These are phyloP conservation scores for Labeo catla DNA, from an alignment of 2,113 vertebrate species.

Conservation along the genomic window DNA sequence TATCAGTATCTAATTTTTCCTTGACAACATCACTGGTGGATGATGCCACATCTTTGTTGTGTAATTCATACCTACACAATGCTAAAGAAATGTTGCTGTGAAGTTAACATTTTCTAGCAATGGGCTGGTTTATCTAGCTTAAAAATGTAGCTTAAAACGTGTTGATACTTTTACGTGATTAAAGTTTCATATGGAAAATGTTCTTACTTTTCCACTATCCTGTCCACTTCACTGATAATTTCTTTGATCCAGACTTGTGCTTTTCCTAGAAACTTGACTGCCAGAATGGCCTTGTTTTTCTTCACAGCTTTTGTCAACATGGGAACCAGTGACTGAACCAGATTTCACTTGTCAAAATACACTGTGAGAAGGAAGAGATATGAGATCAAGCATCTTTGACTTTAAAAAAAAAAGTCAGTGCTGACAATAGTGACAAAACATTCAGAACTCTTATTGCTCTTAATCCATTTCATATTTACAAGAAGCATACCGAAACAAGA, in stretches of 20 bases:
- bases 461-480: too few relatives aligned
- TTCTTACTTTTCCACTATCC: slow-evolving; percentile 17
- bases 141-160: not conserved
- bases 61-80: not conserved
- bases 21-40: slow-evolving; percentile 30
- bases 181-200: not conserved
- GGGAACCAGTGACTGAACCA: slow-evolving; percentile 31
- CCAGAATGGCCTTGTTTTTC: not conserved
- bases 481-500: not conserved
- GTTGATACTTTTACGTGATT: not conserved
- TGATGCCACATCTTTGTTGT: not conserved
- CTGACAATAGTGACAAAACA: too few relatives aligned
- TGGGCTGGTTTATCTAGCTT: not conserved
- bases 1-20: slow-evolving; percentile 5
- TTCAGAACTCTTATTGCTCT: too few relatives aligned
- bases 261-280: not conserved
- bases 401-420: not conserved
- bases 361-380: not conserved
- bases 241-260: slow-evolving; percentile 29
- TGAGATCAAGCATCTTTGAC: too few relatives aligned
- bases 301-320: slow-evolving; percentile 16
- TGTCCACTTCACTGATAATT: slow-evolving; percentile 22
- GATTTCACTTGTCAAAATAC: slow-evolving; percentile 20
- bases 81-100: not conserved
- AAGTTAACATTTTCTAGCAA: not conserved